Base-by-base conservation (phyloP, 2,888 invertebrate species). In the Microctonus hyperodae region DNA sequence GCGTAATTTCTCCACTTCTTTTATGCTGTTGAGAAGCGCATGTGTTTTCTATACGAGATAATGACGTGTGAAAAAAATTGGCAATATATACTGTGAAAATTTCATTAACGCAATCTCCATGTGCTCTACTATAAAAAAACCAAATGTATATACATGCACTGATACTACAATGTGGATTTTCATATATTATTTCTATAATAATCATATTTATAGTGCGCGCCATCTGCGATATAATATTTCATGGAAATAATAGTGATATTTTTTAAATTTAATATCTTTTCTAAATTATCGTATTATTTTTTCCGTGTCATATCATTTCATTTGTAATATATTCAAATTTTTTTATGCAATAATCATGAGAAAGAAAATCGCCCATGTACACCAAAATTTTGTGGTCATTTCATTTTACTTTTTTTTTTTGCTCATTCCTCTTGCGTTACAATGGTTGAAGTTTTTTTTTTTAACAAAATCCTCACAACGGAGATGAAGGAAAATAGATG, bases 1-100 rank as follows among this genome's bases (percentile, higher is more conserved):
- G 53, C 70, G 70, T 65, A 65, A 67, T 59, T 37, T 44, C 16
- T 40, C 40, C 28, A 25, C 7, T 59, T 37, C 60, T 55, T 31
- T 58, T 20, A 13, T 33, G 16, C 20, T 6, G 10, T 33, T 1
- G 11, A 56, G 40, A 28, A 16, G 2, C 37, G 40, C 20, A 40
- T 16, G 25, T 58, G 23, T 11, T 4, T 2, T 40, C n/a, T 4
- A 6, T n/a, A n/a, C 20, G 20, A 20, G 20, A 20, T 22, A 22
- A 51, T 23, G 28, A 16, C 7, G 20, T 16, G n/a, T 56, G 16
- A 16, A 33, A 20, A 20, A 56, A 55, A 33, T 10, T 53, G 25
- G 7, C n/a, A 11, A 53, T 16, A 16, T 16, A 4, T 16, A 16
- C 16, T n/a, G 1, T 4, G 6, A 44, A 16, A 20, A 37, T 4